phyloP scores from a whole-genome alignment of 1,140 invertebrate species.

The Oreohelix idahoensis region DNA sequence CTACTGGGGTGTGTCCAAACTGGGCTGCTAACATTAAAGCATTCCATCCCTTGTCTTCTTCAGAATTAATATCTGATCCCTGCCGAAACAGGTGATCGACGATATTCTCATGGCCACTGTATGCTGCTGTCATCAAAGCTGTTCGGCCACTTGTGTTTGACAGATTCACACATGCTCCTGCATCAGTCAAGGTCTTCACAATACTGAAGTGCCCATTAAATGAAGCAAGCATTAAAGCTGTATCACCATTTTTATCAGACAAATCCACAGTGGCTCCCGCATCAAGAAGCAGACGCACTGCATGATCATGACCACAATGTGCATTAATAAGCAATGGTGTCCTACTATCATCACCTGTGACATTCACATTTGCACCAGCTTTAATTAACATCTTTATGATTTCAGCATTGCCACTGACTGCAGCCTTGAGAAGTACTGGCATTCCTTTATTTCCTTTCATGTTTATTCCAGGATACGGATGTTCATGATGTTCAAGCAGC shows the following conservation, averaged over 20 bases:
- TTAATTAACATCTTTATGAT: slow-evolving; percentile 26
- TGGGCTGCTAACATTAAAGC: slow-evolving; percentile 47
- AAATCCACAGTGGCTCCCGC: slow-evolving; percentile 33
- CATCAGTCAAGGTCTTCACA: slow-evolving; percentile 30
- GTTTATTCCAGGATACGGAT: not conserved
- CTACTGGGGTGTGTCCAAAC: slow-evolving; percentile 23
- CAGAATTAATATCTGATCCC: slow-evolving; percentile 16
- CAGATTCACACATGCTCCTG: slow-evolving; percentile 26
- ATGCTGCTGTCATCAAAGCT: slow-evolving; percentile 42
- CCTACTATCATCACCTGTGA: not conserved
- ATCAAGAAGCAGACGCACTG: slow-evolving; percentile 35
- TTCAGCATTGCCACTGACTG: slow-evolving; percentile 21
- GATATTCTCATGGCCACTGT: slow-evolving; percentile 33
- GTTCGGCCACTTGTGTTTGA: slow-evolving; percentile 40
- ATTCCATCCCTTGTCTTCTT: slow-evolving; percentile 42
- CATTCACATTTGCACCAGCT: slow-evolving; percentile 27
- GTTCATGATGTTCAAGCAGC: not conserved
- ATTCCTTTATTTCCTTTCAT: slow-evolving; percentile 30
- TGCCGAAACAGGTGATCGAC: slow-evolving; percentile 22
- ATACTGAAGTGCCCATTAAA: slow-evolving; percentile 40
- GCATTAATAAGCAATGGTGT: not conserved
- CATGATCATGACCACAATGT: slow-evolving; percentile 14
- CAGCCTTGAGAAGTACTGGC: slow-evolving; percentile 32
- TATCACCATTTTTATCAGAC: slow-evolving; percentile 44
- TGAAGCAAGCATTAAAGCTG: slow-evolving; percentile 45